Evolutionary conservation across 2,888 invertebrate genomes (phyloP).

Genomic region (Polyommatus iphigenia): DNA sequence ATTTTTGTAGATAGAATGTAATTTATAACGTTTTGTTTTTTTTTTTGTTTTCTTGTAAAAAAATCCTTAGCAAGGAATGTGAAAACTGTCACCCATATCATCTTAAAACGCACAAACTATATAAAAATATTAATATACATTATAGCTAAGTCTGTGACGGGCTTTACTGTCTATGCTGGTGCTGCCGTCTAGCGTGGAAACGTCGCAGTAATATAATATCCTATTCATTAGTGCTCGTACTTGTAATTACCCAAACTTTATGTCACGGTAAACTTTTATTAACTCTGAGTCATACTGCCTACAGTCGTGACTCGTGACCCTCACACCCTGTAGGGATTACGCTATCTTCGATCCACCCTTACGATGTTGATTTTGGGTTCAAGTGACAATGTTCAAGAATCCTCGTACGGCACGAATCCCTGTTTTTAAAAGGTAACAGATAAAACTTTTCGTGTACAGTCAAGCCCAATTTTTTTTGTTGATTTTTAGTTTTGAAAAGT

Average conservation of each 20-base stretch:
- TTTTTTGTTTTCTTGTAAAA: too few relatives aligned
- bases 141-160: too few relatives aligned
- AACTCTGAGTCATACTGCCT: conserved; percentile 17
- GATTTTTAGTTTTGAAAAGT: background rate
- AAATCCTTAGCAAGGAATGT: too few relatives aligned
- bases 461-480: background rate
- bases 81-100: too few relatives aligned
- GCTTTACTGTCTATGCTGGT: too few relatives aligned
- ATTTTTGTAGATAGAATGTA: too few relatives aligned
- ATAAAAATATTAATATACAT: too few relatives aligned
- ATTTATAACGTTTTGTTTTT: too few relatives aligned
- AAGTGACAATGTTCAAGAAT: background rate
- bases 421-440: background rate
- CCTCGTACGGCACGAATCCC: background rate
- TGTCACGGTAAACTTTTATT: conserved; percentile 15
- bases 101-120: too few relatives aligned
- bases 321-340: background rate
- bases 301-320: background rate
- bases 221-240: background rate
- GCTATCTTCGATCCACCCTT: conserved; percentile 24
- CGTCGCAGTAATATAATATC: too few relatives aligned
- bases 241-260: background rate
- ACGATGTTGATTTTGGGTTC: conserved; percentile 10
- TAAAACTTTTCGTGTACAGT: background rate
- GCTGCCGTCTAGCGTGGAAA: background rate